Evolutionary conservation across 2,113 vertebrate species (phyloP).

Genomic region (Protobothrops flavoviridis): DNA sequence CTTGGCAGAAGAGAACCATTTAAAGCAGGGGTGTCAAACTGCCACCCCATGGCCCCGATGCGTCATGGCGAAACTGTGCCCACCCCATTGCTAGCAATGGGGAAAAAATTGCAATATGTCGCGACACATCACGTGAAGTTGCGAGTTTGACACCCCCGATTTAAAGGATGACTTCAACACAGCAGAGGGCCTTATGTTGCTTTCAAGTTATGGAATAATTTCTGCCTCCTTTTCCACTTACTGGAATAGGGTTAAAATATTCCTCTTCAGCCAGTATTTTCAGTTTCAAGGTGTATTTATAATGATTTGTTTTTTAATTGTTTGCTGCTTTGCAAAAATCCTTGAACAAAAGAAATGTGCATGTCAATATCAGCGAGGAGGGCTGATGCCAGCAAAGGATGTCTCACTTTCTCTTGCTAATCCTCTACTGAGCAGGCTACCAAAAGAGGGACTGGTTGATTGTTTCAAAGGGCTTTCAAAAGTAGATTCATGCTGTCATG

Average conservation of each 20-base stretch:
- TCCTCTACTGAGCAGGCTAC: neutral
- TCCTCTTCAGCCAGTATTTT: neutral
- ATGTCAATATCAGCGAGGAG: neutral
- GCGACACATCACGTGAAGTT: too few relatives aligned
- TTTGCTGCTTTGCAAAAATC: neutral
- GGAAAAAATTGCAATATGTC: too few relatives aligned
- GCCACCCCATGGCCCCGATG: fast-evolving
- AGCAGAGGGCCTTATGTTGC: neutral
- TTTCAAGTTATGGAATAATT: neutral
- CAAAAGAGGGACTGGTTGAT: neutral
- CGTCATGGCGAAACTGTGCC: fast-evolving
- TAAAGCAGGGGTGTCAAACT: too few relatives aligned
- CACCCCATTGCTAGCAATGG: too few relatives aligned
- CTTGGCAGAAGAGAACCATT: neutral
- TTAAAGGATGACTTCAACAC: neutral
- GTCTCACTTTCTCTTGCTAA: neutral
- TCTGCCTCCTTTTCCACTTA: neutral
- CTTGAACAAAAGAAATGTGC: neutral
- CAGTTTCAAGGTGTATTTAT: neutral
- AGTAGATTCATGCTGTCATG: neutral
- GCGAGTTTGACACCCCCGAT: too few relatives aligned
- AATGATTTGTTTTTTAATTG: neutral
- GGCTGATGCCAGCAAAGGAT: neutral
- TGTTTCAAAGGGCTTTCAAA: neutral
- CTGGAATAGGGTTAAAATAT: neutral